Evolutionary conservation across 2,113 vertebrate species (phyloP).

Genomic region (Pyrgilauda ruficollis): DNA sequence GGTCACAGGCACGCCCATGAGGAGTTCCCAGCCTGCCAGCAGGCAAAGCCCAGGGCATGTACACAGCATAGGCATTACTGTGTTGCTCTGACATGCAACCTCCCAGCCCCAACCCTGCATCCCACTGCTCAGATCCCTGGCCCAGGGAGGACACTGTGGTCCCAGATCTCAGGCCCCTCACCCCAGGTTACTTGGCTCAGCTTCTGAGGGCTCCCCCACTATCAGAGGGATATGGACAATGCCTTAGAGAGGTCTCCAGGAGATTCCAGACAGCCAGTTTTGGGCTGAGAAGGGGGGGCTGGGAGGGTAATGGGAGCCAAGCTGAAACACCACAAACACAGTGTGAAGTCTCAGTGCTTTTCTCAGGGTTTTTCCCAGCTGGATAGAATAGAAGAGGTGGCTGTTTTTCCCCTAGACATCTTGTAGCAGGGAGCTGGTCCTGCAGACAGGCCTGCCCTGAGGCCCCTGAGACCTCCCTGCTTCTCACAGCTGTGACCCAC

Average conservation of each 20-base stretch:
- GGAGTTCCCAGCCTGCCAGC: neutral
- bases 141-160: accelerated
- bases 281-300: neutral
- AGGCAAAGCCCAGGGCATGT: neutral
- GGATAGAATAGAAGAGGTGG: neutral
- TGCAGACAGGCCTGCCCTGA: neutral
- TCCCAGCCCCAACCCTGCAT: neutral
- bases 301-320: neutral
- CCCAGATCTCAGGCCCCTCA: neutral
- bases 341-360: neutral
- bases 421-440: neutral
- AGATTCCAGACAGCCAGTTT: neutral
- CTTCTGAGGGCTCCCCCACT: neutral
- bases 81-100: accelerated
- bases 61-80: neutral
- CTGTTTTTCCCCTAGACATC: neutral
- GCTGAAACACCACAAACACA: neutral
- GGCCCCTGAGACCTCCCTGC: neutral
- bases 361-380: neutral
- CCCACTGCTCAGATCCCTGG: neutral
- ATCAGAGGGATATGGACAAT: neutral
- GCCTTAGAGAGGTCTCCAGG: neutral
- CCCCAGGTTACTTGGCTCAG: neutral
- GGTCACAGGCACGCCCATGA: neutral
- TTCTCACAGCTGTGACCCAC: slow-evolving; percentile 62